Percentiles rank a stretch among this genome's conserved stretches.
Conservation (phyloP, 2,113 vertebrate genomes). For the Leucosticte australis region DNA sequence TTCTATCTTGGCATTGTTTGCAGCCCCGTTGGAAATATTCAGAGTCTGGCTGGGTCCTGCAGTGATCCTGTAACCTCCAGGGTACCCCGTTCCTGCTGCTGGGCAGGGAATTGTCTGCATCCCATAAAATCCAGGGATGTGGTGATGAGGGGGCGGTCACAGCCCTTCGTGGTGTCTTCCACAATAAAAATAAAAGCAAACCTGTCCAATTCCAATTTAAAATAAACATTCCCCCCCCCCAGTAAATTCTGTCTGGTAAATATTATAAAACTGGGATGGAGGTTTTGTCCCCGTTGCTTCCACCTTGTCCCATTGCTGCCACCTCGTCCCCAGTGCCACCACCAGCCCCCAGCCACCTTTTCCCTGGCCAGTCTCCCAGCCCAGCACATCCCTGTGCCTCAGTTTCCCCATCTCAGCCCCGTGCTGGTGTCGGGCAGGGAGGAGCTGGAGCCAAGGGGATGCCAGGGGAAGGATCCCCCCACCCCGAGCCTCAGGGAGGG, state of each 20-base stretch:
- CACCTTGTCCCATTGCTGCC: no score
- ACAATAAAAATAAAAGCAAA: background rate
- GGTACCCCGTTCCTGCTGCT: background rate
- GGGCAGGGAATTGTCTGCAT: background rate
- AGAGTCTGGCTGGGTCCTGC: slow-evolving; percentile 11
- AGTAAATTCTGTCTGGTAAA: background rate
- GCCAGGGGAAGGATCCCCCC: rapidly evolving
- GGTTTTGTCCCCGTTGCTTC: no score
- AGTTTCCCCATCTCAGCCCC: background rate
- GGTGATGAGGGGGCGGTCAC: background rate
- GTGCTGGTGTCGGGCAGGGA: background rate
- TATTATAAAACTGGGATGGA: background rate
- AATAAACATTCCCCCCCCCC: background rate
- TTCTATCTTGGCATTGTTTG: slow-evolving; percentile 50
- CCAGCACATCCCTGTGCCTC: background rate
- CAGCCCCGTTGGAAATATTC: background rate
- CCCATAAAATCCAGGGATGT: background rate
- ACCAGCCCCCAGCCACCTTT: background rate
- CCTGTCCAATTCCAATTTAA: background rate
- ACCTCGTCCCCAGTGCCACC: background rate
- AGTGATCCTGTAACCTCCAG: background rate
- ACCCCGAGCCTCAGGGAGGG: rapidly evolving
- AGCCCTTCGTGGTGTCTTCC: background rate
- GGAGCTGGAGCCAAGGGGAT: rapidly evolving
- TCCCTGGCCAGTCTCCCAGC: background rate